Evolutionary conservation across 2,113 vertebrate genomes (phyloP).

Genomic region (Ammodytes marinus): DNA sequence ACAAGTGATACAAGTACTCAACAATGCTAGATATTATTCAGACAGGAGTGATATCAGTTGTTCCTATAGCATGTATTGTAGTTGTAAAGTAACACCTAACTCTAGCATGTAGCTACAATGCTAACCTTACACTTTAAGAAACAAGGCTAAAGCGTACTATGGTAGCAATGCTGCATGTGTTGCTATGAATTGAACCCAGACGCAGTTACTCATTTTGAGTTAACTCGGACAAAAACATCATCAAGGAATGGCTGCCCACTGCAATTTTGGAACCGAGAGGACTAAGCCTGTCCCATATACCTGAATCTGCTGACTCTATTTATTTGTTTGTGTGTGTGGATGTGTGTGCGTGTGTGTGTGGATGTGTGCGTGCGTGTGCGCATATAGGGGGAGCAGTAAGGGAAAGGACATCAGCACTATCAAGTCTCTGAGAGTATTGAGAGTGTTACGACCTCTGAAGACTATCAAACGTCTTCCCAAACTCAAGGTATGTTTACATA

Average conservation of each 20-base stretch:
- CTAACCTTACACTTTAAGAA: conserved; percentile 57
- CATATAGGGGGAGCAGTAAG: conserved; percentile 91
- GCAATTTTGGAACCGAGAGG: conserved; percentile 70
- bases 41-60: conserved; percentile 61
- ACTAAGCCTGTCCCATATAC: conserved; percentile 6
- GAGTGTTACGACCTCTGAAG: conserved; percentile 95
- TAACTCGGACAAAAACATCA: conserved; percentile 73
- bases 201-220: conserved; percentile 81
- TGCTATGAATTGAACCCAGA: conserved; percentile 74
- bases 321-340: conserved; percentile 36
- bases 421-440: conserved; percentile 95
- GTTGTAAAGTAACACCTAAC: conserved; percentile 55
- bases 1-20: conserved; percentile 20
- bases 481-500: conserved; percentile 87
- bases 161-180: conserved; percentile 80
- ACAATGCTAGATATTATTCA: conserved; percentile 41
- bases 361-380: conserved; percentile 25
- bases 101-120: conserved; percentile 76
- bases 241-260: conserved; percentile 69
- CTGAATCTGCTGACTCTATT: conserved; percentile 46
- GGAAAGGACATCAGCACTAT: conserved; percentile 97
- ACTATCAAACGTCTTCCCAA: conserved; percentile 97
- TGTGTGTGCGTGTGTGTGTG: conserved; percentile 33
- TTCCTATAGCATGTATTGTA: conserved; percentile 73
- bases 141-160: conserved; percentile 43